Evolutionary conservation across 2,113 vertebrate genomes (phyloP), one percentile per base, ranked within the genome.

Genomic region (Oncorhynchus masou): DNA sequence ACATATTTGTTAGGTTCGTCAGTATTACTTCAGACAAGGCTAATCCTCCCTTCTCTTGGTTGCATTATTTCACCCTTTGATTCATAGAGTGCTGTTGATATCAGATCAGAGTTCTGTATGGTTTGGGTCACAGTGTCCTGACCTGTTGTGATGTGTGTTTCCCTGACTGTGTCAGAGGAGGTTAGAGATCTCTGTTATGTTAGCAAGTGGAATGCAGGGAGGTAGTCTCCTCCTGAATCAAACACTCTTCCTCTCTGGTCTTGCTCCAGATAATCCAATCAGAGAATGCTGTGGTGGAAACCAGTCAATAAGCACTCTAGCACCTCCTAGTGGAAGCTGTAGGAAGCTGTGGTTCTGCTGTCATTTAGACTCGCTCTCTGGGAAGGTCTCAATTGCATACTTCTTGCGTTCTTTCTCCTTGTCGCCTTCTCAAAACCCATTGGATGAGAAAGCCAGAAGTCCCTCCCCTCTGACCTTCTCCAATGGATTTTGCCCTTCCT

Each of bases 301-400:
- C 70, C 48, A 68, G 39, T 45, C 39, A 45, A 45, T 45, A 45
- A 45, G 77, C 64, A 62, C 67, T 78, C 74, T 73, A 84, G 85
- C 84, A 66, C 3, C 88, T 71, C 66, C 83, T 86, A 69, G 87
- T 88, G 87, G 5, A n/a, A 15, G 59, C 16, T 22, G 12, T 60
- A 4, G 20, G 51, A 57, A 57, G 6, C 16, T 19, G 54, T 20
- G 59, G 19, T 22, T 57, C 54, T 19, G 54, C 13, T 57, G 54
- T 57, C 54, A 20, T 57, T 57, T 57, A 57, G 54, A 57, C 54
- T 20, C 19, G 2, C 39, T 11, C 39, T 45, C 8, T 45, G 39
- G 39, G 39, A 45, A 45, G 2, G 8, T 45, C 39, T 45, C 39
- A 45, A 45, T 45, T 45, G 39, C 39, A 45, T 45, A 45, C 39